Base-by-base conservation (phyloP, 2,888 invertebrate genomes). In the Nebria brevicollis region DNA sequence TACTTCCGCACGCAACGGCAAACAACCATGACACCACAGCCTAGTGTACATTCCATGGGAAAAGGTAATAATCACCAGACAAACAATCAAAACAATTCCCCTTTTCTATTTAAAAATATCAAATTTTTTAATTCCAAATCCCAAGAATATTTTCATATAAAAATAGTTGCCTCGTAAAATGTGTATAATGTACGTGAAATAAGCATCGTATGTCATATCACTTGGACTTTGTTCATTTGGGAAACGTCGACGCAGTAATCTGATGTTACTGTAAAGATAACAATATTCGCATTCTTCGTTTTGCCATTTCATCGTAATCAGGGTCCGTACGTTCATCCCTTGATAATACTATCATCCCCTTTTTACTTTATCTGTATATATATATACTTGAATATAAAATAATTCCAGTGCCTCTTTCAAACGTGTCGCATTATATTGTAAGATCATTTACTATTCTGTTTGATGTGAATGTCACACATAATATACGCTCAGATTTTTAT, bases 1-100 rank as follows among this genome's bases (percentile, higher is more conserved):
- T 95, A 95, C 87, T 94, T 95, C 88, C 89, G 93, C 72, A 88
- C 91, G 82, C 90, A 90, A 85, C 90, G 92, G 86, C 90, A 91
- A 82, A 84, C 84, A 77, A 83, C 81, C 74, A 92, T 91, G 4
- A 90, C 90, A 76, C 84, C 85, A 34, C 66, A 84, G 26, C 83
- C 83, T 0, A 83, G 82, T 72, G 73, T 86, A 7, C 87, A 87
- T 75, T 82, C 85, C 20, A 81, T 87, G 65, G 85, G 87, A 42
- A 88, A 88, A 86, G 87, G 87, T 87, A 85, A 83, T 34, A 1
- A 81, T 77, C 72, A 77, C 15, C 6, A 20, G 1, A 20, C 20
- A 20, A 20, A 20, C n/a, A 20, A 20, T 20, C 20, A 20, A 20
- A 20, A 20, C 64, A 68, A 74, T 73, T n/a, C 73, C n/a, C 34